phyloP scores from a whole-genome alignment of 1,140 invertebrate species.

The Pachyrhynchus sulphureomaculatus region DNA sequence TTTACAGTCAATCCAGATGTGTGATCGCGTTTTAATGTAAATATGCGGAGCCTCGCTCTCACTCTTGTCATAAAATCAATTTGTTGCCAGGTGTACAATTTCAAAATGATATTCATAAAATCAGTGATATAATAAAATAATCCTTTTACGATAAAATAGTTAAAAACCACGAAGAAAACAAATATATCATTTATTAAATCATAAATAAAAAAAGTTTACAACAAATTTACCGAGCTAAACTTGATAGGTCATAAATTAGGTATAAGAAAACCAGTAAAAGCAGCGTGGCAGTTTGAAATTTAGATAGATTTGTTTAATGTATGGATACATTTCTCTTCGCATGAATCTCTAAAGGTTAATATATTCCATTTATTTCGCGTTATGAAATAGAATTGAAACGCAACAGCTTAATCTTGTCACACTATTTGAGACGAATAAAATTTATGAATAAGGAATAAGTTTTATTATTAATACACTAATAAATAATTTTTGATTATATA shows the following conservation, averaged over 20 bases:
- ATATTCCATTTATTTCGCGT: slow-evolving; percentile 25
- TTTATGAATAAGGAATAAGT: background rate
- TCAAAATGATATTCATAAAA: too few relatives aligned
- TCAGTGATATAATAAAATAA: too few relatives aligned
- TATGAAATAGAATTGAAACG: slow-evolving; percentile 16
- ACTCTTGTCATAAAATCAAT: too few relatives aligned
- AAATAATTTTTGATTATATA: too few relatives aligned
- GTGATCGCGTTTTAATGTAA: too few relatives aligned
- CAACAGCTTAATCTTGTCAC: slow-evolving; percentile 11
- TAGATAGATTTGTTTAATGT: slow-evolving; percentile 31
- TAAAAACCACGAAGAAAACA: too few relatives aligned
- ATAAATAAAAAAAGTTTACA: background rate
- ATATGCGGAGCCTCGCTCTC: too few relatives aligned
- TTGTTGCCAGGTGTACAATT: too few relatives aligned
- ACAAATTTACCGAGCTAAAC: slow-evolving; percentile 16
- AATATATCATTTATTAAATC: background rate
- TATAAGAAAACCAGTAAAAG: slow-evolving; percentile 25
- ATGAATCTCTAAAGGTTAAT: slow-evolving; percentile 27
- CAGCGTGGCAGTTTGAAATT: slow-evolving; percentile 23
- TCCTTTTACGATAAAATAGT: too few relatives aligned
- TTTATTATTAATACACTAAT: too few relatives aligned
- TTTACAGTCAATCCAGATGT: too few relatives aligned
- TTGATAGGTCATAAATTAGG: slow-evolving; percentile 19
- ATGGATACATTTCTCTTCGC: slow-evolving; percentile 31
- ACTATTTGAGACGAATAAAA: slow-evolving; percentile 11